Percentiles rank a stretch among this genome's conserved stretches.
phyloP scores from a whole-genome alignment of 2,113 vertebrate species.

The Sterna hirundo region DNA sequence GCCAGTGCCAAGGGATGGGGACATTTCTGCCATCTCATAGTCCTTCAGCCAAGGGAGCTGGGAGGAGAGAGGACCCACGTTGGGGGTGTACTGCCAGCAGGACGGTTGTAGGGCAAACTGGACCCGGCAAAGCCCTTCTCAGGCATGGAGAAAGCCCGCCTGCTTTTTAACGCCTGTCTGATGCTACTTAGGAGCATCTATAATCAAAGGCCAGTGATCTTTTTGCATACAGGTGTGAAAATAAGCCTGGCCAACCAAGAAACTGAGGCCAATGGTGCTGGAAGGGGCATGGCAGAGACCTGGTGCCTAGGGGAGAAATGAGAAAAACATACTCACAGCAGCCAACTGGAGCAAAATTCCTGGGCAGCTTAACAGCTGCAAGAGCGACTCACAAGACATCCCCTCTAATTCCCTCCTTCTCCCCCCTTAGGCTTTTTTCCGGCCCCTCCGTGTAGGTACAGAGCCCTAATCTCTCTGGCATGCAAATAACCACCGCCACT shows the following conservation, averaged over 20 bases:
- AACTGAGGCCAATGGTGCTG: neutral
- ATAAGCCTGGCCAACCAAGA: neutral
- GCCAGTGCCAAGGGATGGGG: neutral
- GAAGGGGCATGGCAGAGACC: neutral
- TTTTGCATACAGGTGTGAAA: neutral
- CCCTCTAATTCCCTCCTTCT: constrained; percentile 25
- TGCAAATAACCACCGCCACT: neutral
- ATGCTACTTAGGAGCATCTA: neutral
- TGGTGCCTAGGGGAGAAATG: neutral
- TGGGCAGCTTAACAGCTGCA: constrained; percentile 55
- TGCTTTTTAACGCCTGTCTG: neutral
- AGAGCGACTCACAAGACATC: constrained; percentile 1
- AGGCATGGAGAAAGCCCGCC: neutral
- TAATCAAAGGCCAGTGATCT: neutral
- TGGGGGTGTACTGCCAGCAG: neutral
- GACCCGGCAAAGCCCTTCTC: neutral
- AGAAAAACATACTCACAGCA: constrained; percentile 7
- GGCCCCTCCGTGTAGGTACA: neutral
- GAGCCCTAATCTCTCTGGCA: constrained; percentile 62
- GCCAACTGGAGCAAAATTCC: constrained; percentile 52
- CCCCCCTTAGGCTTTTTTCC: neutral
- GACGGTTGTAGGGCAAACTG: rapidly evolving
- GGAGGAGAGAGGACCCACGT: neutral
- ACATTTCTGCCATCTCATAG: neutral
- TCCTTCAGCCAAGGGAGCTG: neutral